Evolutionary conservation across 2,797 vertebrate genomes (phyloP).

Genomic region (Falco columbarius): DNA sequence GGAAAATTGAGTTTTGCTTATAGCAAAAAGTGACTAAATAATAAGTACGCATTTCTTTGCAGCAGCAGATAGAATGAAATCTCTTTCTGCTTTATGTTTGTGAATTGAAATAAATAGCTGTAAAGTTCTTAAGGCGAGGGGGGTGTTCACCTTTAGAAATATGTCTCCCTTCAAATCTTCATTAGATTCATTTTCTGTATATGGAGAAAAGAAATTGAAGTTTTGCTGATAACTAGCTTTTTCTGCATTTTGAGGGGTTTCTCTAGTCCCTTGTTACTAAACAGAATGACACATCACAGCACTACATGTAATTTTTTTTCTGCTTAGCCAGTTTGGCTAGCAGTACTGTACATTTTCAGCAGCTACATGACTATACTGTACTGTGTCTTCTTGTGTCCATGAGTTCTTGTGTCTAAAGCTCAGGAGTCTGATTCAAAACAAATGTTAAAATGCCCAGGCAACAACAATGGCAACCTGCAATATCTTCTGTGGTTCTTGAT

Average conservation of each 20-base stretch:
- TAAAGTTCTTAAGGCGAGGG: not conserved
- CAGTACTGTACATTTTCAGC: not conserved
- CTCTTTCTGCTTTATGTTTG: not conserved
- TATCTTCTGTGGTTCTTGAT: not conserved
- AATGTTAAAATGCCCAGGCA: conserved; percentile 45
- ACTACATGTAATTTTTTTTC: not conserved
- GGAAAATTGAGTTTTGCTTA: not conserved
- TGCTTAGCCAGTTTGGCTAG: not conserved
- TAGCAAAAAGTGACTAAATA: not conserved
- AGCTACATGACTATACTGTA: not conserved
- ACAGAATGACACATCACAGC: conserved; percentile 1
- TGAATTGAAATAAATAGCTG: not conserved
- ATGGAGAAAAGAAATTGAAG: not conserved
- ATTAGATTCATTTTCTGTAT: not conserved
- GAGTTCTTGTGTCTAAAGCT: conserved; percentile 1
- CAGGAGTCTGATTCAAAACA: conserved; percentile 34
- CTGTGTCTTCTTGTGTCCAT: not conserved
- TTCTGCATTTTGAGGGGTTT: not conserved
- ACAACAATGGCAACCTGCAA: conserved; percentile 34
- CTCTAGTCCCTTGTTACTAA: not conserved
- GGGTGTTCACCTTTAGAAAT: not conserved
- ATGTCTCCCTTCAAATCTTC: not conserved
- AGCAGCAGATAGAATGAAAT: not conserved
- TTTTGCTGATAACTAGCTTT: not conserved
- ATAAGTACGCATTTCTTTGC: not conserved